Evolutionary conservation across 1,140 invertebrate genomes (phyloP).

Genomic region (Gryon sp.): DNA sequence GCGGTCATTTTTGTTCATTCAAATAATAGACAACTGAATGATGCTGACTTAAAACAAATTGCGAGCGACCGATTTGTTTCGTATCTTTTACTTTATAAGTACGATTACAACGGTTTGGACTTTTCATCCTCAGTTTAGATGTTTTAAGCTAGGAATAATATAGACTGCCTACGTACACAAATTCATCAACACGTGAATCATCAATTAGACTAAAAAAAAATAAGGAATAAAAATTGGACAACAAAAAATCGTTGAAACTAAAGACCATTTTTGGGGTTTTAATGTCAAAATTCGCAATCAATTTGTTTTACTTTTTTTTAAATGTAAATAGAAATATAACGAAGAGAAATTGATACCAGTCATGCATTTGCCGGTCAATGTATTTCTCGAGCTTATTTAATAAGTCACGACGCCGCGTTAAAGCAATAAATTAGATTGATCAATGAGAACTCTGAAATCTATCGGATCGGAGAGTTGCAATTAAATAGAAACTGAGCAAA

Average conservation of each 20-base stretch:
- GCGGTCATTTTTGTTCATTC: constrained; percentile 2
- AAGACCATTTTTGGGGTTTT: neutral
- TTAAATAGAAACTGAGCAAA: constrained; percentile 1
- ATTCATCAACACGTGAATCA: constrained; percentile 3
- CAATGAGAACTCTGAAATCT: neutral
- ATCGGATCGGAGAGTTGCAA: neutral
- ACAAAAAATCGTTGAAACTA: neutral
- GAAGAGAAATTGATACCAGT: constrained; percentile 37
- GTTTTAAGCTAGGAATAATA: constrained; percentile 12
- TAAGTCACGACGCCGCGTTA: neutral
- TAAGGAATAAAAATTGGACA: neutral
- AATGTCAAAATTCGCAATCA: constrained; percentile 1
- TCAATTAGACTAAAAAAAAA: neutral
- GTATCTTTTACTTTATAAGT: constrained; percentile 7
- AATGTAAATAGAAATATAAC: constrained; percentile 10
- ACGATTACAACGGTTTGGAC: neutral
- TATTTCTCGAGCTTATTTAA: constrained; percentile 7
- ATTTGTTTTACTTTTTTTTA: constrained; percentile 14
- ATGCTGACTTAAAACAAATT: constrained; percentile 21
- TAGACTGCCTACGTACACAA: constrained; percentile 25
- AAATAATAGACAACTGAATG: constrained; percentile 26
- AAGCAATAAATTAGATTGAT: constrained; percentile 8
- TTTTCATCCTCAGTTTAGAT: constrained; percentile 14
- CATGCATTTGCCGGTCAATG: constrained; percentile 35
- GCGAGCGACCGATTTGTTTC: constrained; percentile 20